These are phyloP conservation scores for Phoxinus dragarum DNA, from an alignment of 2,797 vertebrate genomes.

Conservation along the genomic window DNA sequence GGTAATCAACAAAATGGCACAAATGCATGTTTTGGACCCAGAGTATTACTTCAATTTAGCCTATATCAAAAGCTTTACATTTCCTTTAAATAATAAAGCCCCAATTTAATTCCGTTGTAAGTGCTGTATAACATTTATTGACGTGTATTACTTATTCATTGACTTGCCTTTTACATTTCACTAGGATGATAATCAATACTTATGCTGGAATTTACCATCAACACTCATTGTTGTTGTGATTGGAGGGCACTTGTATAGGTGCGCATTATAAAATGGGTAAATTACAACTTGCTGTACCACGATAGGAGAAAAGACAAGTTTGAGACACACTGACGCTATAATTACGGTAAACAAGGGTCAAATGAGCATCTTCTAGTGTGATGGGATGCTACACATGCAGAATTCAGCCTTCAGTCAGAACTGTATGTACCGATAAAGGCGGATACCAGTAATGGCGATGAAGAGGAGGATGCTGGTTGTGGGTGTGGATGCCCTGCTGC, in stretches of 20 bases:
- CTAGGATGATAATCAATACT: not conserved
- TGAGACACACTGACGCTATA: conserved; percentile 3
- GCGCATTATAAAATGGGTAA: conserved; percentile 24
- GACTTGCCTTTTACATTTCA: not conserved
- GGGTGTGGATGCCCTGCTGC: conserved; percentile 39
- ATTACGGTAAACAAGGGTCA: conserved; percentile 44
- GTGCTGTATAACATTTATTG: not conserved
- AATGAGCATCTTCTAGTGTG: not conserved
- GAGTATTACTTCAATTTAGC: not conserved
- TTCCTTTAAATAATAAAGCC: not conserved
- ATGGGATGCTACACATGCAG: not conserved
- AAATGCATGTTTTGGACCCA: not conserved
- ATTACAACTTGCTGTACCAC: conserved; percentile 11
- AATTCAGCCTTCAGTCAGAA: conserved; percentile 10
- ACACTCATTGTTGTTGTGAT: not conserved
- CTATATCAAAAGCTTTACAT: not conserved
- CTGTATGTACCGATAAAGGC: not conserved
- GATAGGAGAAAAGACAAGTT: not conserved
- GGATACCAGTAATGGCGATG: not conserved
- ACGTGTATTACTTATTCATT: not conserved
- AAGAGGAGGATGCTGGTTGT: conserved; percentile 8
- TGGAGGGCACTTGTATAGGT: not conserved
- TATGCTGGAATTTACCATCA: not conserved
- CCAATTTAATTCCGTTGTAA: not conserved
- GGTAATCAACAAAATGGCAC: not conserved